Base-by-base conservation (phyloP, 2,888 invertebrate species). In the Neria commutata region DNA sequence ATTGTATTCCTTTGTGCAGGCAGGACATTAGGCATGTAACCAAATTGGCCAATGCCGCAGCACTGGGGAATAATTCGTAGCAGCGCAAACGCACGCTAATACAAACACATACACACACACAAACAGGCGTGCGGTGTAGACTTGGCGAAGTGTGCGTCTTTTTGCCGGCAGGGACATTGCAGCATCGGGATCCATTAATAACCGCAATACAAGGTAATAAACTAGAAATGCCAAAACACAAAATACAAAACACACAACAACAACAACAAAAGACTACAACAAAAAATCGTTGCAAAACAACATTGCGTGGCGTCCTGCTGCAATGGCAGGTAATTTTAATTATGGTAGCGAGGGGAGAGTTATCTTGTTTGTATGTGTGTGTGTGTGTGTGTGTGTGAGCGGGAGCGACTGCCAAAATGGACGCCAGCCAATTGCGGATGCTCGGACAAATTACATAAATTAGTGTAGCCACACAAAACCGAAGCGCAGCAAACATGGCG, bases 201-300 rank as follows among this genome's bases (percentile, higher is more conserved):
- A 68, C 72, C 73, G 73, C 72, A 72, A 66, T 72, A 69, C 73
- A 67, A 72, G 72, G 68, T 66, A 70, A 72, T 72, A 72, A 72
- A 72, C 72, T 67, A 73, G 69, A 72, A 72, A 68, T 69, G 69
- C 14, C 19, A 25, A 52, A 47, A 47, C 70, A 34, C 19, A 54
- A 33, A 54, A 46, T 14, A 70, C 69, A 69, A 68, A 73, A 69
- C 68, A 68, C n/a, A 67, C 23, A 47, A 11, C 29, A 55, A 21
- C 29, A 55, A 49, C 45, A 42, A 29, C 14, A 52, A 53, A 26
- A 11, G 34, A 47, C 40, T 24, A 4, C 54, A 33, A 47, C 3
- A 34, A 46, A 5, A 29, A 40, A 52, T 10, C 42, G 16, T 3
- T 14, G 45, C 37, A 26, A 53, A 47, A 19, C 29, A 48, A 37